A percentile compares a stretch with the other conserved stretches of the same genome.
Evolutionary conservation across 2,888 invertebrate species (phyloP).

Genomic region (Temnothorax rugatulus): DNA sequence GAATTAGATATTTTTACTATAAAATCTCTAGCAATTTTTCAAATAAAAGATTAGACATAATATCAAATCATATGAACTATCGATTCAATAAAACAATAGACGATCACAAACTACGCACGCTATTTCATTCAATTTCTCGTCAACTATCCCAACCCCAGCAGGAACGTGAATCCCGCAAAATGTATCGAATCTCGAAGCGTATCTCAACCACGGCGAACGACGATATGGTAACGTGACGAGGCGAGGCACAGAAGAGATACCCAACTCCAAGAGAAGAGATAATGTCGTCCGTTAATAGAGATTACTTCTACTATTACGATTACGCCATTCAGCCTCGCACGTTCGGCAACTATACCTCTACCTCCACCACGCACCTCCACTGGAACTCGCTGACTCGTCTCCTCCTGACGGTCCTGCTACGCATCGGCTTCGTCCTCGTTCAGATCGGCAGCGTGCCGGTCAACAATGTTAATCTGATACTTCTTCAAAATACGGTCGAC

Average conservation of each 20-base stretch:
- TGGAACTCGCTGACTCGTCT: slow-evolving; percentile 58
- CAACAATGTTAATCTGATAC: slow-evolving; percentile 83
- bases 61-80: neutral
- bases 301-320: slow-evolving; percentile 32
- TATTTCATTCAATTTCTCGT: neutral
- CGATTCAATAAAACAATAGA: slow-evolving; percentile 19
- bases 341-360: slow-evolving; percentile 3
- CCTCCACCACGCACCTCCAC: neutral
- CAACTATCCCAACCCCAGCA: neutral
- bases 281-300: slow-evolving; percentile 26
- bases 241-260: neutral
- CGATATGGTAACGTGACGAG: slow-evolving; percentile 35
- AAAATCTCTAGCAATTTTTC: no score
- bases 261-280: neutral
- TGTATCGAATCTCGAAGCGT: neutral
- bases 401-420: slow-evolving; percentile 78
- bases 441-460: slow-evolving; percentile 84
- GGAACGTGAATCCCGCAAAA: neutral
- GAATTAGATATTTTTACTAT: no score
- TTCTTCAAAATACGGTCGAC: slow-evolving; percentile 84
- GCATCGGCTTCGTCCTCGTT: slow-evolving; percentile 81
- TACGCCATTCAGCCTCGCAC: slow-evolving; percentile 10
- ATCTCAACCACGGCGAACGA: neutral
- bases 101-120: neutral
- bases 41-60: neutral